Base-by-base conservation (phyloP, 64 coral and sea anemone species). In the Anthopleura sola region DNA sequence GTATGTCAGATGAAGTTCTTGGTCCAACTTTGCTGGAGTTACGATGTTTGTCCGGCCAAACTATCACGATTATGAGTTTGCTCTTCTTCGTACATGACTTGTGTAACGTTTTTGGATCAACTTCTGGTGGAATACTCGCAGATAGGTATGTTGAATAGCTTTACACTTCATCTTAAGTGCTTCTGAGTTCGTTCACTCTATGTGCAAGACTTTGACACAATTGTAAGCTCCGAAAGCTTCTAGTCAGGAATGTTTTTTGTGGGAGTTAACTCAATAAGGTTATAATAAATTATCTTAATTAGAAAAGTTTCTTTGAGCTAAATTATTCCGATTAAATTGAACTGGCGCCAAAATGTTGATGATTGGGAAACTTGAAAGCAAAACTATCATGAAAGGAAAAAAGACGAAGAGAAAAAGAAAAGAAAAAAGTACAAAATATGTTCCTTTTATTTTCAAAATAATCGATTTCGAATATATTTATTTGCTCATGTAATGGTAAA, bases 1-100 rank as follows among this genome's bases (percentile, higher is more conserved):
- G 94, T 19, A 97, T 97, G 94, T 97, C 94, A 28, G 94, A 97
- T 81, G 94, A 97, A 68, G 91, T 97, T 6, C 47, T 97, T n/a
- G 94, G 94, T 9, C 94, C 94, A 3, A 97, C 94, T 19, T 79
- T 97, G 26, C 74, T 97, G 49, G 94, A 97, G 51, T 68, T 97
- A 1, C 84, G 85, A 78, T 97, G 94, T 24, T 44, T 97, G 11
- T 92, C 94, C 24, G 94, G 94, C 39, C 91, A 97, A 82, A 86
- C 94, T 24, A 89, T 97, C 26, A 97, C 94, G 18, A 75, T 97
- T 0, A 97, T 97, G 94, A 97, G 94, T 71, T 82, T 97, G 24
- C 54, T 97, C 16, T 97, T 97, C 81, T 97, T 97, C 75, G 68
- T 97, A 60, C 94, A 97, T 39, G 94, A 97, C 75, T 69, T 97